Conservation (phyloP, 2,888 invertebrate genomes). For the Ormyrus pomaceus region DNA sequence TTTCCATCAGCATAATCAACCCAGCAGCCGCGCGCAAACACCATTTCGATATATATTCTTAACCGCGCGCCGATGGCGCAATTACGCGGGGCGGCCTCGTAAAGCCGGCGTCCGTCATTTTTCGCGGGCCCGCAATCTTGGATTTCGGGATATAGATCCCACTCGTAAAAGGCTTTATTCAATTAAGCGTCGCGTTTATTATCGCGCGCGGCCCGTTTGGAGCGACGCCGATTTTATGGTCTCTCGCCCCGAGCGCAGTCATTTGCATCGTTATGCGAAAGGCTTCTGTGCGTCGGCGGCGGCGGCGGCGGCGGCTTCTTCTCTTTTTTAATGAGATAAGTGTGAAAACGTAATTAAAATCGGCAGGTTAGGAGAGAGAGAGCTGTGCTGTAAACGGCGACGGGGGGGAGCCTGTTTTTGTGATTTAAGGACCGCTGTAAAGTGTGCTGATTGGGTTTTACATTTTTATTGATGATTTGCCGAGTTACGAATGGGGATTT, state of each 20-base stretch:
- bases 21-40: neutral
- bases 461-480: no score
- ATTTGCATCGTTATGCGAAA: slow-evolving; percentile 29
- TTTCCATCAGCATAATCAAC: neutral
- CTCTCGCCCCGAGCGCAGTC: neutral
- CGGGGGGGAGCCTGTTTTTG: no score
- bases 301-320: neutral
- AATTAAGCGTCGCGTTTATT: slow-evolving; percentile 45
- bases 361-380: neutral
- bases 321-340: slow-evolving; percentile 22
- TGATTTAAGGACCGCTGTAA: neutral
- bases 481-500: no score
- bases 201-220: slow-evolving; percentile 32
- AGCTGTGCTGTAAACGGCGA: neutral
- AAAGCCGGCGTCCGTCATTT: neutral
- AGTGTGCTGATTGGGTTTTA: neutral
- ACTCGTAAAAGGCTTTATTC: slow-evolving; percentile 44
- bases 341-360: slow-evolving; percentile 25
- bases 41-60: neutral
- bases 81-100: neutral
- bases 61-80: neutral
- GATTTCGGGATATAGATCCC: neutral
- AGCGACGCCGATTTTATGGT: slow-evolving; percentile 17
- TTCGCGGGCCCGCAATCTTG: slow-evolving; percentile 10
- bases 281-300: no score